These are phyloP conservation scores for Littorina saxatilis DNA, from an alignment of 1,140 invertebrate species.

Conservation along the genomic window DNA sequence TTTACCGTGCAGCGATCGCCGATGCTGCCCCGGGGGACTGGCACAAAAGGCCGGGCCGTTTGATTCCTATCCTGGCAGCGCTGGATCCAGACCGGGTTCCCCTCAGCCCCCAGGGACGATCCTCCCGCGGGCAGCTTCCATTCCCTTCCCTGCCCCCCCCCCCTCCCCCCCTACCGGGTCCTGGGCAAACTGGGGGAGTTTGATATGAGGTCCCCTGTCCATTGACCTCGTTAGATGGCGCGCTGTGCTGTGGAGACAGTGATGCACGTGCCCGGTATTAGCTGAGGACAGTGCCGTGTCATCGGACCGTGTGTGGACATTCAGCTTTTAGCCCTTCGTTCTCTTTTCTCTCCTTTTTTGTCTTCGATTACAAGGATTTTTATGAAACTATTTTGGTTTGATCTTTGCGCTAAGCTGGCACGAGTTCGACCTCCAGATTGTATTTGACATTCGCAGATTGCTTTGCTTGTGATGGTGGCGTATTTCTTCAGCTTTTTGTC, in stretches of 20 bases:
- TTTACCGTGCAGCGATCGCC: background rate
- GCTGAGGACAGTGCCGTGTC: background rate
- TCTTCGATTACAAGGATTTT: too few relatives aligned
- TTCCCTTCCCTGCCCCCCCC: background rate
- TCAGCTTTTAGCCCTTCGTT: background rate
- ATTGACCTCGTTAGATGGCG: background rate
- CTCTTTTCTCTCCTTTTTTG: too few relatives aligned
- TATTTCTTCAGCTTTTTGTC: too few relatives aligned
- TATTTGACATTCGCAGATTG: too few relatives aligned
- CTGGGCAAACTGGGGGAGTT: conserved; percentile 16
- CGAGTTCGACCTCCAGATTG: too few relatives aligned
- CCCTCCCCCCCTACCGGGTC: background rate
- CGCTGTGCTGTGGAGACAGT: background rate
- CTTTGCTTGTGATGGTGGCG: too few relatives aligned
- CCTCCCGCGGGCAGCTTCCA: background rate
- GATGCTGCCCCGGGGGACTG: too few relatives aligned
- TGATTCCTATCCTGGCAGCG: background rate
- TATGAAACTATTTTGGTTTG: background rate
- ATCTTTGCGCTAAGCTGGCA: background rate
- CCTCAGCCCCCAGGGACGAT: too few relatives aligned
- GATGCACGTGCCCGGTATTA: background rate
- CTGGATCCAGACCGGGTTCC: background rate
- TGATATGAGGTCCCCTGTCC: conserved; percentile 22
- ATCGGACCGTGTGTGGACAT: background rate
- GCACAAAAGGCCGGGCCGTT: conserved; percentile 14